Evolutionary conservation across 2,888 invertebrate species (phyloP), one percentile per base, ranked within the genome.

Genomic region (Melipona bicolor): DNA sequence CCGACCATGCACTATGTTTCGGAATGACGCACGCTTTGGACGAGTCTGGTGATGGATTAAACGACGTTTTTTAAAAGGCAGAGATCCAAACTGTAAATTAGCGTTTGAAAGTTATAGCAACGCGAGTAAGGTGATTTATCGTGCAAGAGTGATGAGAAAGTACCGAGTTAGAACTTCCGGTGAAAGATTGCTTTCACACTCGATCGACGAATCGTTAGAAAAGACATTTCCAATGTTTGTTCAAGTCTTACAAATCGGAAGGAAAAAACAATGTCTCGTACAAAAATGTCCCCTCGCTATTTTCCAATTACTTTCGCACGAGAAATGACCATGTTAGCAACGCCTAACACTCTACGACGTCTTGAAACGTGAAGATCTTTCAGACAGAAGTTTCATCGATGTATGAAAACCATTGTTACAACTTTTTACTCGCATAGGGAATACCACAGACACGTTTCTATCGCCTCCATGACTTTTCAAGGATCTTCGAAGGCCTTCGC

Each of bases 11-110:
- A 65, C 27, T 9, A 43, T 43, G 52, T 67, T 54, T 49, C 21
- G 11, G n/a, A 56, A 21, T 64, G 70, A 61, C 71, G 36, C 43
- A 67, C n/a, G 5, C 61, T 75, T 72, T 79, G 59, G 43, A 64
- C 24, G 50, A 61, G 27, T 36, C 52, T 56, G 70, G 70, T 54
- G 54, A 70, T 70, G 70, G 36, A 36, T 17, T 19, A n/a, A 9
- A 43, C 43, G 43, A 43, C 43, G 43, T 43, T 9, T 43, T 43
- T 43, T 43, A 43, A 43, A 43, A 43, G 43, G 9, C 43, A 43
- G 9, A 43, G 43, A 43, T 43, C 9, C 43, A 43, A 1, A 9
- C 43, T 43, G 43, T 43, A 43, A 43, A 9, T 43, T 43, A 43
- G 0, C 11, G 1, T 24, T 65, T 24, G 11, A 19, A n/a, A n/a